These are phyloP conservation scores for Vanessa atalanta DNA, from an alignment of 1,140 invertebrate species.

Conservation along the genomic window DNA sequence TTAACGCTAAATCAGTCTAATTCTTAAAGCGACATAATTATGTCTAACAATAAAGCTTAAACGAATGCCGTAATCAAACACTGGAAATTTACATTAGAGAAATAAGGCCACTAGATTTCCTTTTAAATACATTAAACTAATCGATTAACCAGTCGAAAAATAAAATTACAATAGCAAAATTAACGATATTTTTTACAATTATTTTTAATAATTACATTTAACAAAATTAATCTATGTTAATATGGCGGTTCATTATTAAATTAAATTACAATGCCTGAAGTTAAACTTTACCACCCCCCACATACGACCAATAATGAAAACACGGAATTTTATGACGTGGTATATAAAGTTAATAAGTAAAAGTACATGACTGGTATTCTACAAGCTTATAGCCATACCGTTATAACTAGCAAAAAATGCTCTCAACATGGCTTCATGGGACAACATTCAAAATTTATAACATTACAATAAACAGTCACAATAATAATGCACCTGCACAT, in stretches of 20 bases:
- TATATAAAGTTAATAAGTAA: background rate
- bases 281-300: background rate
- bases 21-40: slow-evolving; percentile 78
- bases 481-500: slow-evolving; percentile 71
- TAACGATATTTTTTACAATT: slow-evolving; percentile 40
- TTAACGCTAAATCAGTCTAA: slow-evolving; percentile 81
- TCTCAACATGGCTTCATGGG: slow-evolving; percentile 26
- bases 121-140: slow-evolving; percentile 37
- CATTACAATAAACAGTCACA: slow-evolving; percentile 57
- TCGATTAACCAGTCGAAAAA: slow-evolving; percentile 40
- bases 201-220: slow-evolving; percentile 42
- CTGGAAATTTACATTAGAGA: slow-evolving; percentile 62
- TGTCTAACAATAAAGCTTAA: slow-evolving; percentile 77
- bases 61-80: slow-evolving; percentile 71
- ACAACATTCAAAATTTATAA: slow-evolving; percentile 38
- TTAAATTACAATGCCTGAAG: slow-evolving; percentile 24
- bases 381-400: slow-evolving; percentile 17
- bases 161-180: slow-evolving; percentile 38
- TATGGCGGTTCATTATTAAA: slow-evolving; percentile 60
- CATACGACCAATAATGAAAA: background rate
- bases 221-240: slow-evolving; percentile 62
- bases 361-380: slow-evolving; percentile 9
- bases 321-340: background rate
- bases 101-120: slow-evolving; percentile 71
- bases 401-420: slow-evolving; percentile 32